Base-by-base conservation (phyloP, 2,888 invertebrate species). In the Acronicta psi region DNA sequence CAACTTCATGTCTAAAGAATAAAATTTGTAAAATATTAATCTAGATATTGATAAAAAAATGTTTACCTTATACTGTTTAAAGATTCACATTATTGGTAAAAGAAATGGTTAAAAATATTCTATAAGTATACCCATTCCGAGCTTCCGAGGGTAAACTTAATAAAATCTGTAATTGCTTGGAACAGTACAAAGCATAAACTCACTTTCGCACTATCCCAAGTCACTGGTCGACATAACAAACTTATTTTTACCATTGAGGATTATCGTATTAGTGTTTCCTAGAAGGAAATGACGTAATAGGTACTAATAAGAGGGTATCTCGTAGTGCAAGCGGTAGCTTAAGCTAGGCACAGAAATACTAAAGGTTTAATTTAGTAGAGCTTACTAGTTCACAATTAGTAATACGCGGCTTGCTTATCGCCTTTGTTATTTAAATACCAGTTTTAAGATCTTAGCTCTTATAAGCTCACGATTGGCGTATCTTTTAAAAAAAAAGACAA, bases 251-350 rank as follows among this genome's bases (percentile, higher is more conserved):
- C 7, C 2, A 2, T 29, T n/a, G 7, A n/a, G 5, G n/a, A 34
- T 34, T 34, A 34, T 38, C 41, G 7, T 37, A 60, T 55, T 60
- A 68, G 17, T 38, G 18, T 65, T 51, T 61, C 61, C 45, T 56
- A 34, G 0, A 31, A 50, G 55, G 50, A 47, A 68, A 67, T 36
- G 0, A 38, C 43, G 42, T 68, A 61, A 66, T 61, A n/a, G 36
- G 20, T 20, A 7, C 2, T 68, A 68, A 68, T 65, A 43, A 51
- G 50, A 34, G 16, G 68, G 62, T 56, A 40, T 50, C 49, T 41
- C 17, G 36, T 5, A 9, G 13, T 10, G 11, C 20, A 9, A n/a
- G n/a, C 10, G 16, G 37, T 2, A 23, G 46, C 14, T 14, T 11
- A 11, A 25, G 36, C 38, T 41, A 25, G 38, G 43, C 50, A 47